Conservation (phyloP, 2,888 invertebrate genomes). For the Brachyptera risi region DNA sequence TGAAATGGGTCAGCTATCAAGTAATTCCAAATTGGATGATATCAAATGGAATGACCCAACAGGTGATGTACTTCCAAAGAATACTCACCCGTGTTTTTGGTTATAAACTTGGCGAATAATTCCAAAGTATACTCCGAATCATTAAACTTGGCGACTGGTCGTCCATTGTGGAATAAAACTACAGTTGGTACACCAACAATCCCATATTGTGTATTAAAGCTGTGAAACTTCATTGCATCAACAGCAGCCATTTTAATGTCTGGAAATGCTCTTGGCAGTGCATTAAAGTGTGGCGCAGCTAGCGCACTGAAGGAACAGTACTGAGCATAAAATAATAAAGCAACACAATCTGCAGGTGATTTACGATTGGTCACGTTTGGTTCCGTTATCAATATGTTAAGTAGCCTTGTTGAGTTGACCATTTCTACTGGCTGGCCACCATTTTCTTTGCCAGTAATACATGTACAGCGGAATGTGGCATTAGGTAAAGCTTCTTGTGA, state of each 20-base stretch:
- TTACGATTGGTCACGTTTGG: slow-evolving; percentile 62
- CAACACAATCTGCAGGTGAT: slow-evolving; percentile 61
- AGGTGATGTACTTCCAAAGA: too few relatives aligned
- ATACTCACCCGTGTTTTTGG: slow-evolving; percentile 58
- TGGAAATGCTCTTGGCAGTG: slow-evolving; percentile 81
- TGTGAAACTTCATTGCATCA: slow-evolving; percentile 78
- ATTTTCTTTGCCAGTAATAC: slow-evolving; percentile 24
- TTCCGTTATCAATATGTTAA: slow-evolving; percentile 60
- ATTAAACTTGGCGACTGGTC: slow-evolving; percentile 80
- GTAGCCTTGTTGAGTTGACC: slow-evolving; percentile 66
- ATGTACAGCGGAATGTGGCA: slow-evolving; percentile 20
- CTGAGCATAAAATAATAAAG: slow-evolving; percentile 84
- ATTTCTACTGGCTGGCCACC: slow-evolving; percentile 42
- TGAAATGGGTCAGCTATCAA: too few relatives aligned
- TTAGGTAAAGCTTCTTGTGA: slow-evolving; percentile 21
- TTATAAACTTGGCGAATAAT: slow-evolving; percentile 72
- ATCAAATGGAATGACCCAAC: too few relatives aligned
- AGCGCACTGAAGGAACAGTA: slow-evolving; percentile 88
- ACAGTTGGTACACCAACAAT: slow-evolving; percentile 87
- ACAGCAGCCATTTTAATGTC: slow-evolving; percentile 83
- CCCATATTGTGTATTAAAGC: slow-evolving; percentile 87
- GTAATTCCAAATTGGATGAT: too few relatives aligned
- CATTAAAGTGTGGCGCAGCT: slow-evolving; percentile 88
- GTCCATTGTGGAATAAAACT: slow-evolving; percentile 84
- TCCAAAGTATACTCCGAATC: slow-evolving; percentile 75